Evolutionary conservation across 2,797 vertebrate genomes (phyloP).

Genomic region (Zalophus californianus): DNA sequence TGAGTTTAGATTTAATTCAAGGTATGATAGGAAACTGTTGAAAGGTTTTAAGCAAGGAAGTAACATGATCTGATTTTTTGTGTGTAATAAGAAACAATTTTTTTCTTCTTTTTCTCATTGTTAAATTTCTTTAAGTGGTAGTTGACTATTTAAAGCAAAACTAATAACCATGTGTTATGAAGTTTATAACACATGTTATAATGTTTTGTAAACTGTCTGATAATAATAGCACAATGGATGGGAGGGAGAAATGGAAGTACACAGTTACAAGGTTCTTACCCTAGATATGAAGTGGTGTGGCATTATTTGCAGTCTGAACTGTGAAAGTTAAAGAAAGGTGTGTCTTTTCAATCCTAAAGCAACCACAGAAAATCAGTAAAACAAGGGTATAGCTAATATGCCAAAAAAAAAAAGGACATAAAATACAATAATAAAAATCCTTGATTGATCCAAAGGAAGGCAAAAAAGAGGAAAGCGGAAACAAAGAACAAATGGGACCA

Average conservation of each 20-base stretch:
- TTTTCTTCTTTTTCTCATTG: neutral
- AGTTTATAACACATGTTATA: neutral
- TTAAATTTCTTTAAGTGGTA: neutral
- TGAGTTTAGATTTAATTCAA: neutral
- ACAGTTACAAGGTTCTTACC: neutral
- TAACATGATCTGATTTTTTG: neutral
- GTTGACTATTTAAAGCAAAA: conserved; percentile 10
- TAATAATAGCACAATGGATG: neutral
- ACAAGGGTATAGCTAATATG: neutral
- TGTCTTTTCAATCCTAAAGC: neutral
- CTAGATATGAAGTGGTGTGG: neutral
- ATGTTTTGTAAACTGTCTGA: neutral
- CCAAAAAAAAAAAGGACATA: neutral
- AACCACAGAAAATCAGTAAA: neutral
- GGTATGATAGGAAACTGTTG: neutral
- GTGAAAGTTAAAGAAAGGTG: neutral
- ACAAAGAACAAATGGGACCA: neutral
- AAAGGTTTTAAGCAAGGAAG: neutral
- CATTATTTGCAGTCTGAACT: neutral
- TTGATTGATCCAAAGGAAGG: neutral
- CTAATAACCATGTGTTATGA: neutral
- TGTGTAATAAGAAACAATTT: neutral
- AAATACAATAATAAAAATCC: neutral
- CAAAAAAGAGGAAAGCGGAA: neutral
- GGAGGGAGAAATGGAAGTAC: neutral